A percentile compares a stretch with the other conserved stretches of the same genome.
Conservation (phyloP, 2,797 vertebrate species). For the Thunnus albacares region DNA sequence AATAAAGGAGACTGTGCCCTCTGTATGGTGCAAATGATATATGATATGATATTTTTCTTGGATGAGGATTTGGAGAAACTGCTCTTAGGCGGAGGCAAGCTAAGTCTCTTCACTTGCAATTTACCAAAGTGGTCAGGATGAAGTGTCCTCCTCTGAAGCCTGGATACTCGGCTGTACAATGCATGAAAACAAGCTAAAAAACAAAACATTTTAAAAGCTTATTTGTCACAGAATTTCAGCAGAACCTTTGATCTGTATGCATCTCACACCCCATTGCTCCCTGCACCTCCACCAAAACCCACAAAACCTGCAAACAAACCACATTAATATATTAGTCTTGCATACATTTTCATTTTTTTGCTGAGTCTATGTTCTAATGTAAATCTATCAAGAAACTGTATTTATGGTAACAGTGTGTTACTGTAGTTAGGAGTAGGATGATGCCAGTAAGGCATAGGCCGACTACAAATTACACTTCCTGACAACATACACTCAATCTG, state of each 20-base stretch:
- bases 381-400: not conserved
- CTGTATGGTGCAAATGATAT: not conserved
- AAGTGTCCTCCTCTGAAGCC: conserved; percentile 29
- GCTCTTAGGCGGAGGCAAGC: conserved; percentile 30
- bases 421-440: not conserved
- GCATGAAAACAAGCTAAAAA: not conserved
- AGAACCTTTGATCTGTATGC: conserved; percentile 14
- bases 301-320: not conserved
- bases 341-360: not conserved
- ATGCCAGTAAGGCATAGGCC: not conserved
- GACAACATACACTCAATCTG: conserved; percentile 24
- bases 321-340: not conserved
- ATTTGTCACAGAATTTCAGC: conserved; percentile 53
- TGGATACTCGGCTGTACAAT: conserved; percentile 12
- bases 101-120: conserved; percentile 52
- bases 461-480: not conserved
- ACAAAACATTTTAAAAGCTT: not conserved
- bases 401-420: not conserved
- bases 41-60: conserved; percentile 24
- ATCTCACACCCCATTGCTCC: not conserved
- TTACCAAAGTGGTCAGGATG: conserved; percentile 35
- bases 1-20: not conserved
- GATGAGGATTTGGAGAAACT: conserved; percentile 41
- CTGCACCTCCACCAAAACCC: not conserved
- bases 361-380: not conserved